Evolutionary conservation across 2,797 vertebrate species (phyloP).

Genomic region (Prionace glauca): DNA sequence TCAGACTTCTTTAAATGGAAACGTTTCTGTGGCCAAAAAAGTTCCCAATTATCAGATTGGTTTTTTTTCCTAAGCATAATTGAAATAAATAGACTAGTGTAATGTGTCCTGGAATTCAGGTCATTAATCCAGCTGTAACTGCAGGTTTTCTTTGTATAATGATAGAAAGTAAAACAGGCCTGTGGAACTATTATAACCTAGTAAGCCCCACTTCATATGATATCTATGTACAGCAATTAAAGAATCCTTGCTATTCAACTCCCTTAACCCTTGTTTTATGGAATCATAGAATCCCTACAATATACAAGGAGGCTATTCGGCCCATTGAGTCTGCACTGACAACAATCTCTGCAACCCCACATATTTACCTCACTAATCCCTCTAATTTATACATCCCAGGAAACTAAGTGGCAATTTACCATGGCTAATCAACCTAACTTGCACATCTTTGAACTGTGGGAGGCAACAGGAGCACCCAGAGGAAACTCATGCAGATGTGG

Average conservation of each 20-base stretch:
- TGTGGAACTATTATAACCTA: background rate
- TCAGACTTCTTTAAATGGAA: background rate
- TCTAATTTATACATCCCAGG: no score
- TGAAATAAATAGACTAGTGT: background rate
- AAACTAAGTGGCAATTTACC: no score
- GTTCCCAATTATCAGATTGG: conserved; percentile 10
- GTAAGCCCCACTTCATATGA: background rate
- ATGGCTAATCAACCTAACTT: no score
- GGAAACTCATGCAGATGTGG: no score
- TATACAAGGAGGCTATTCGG: no score
- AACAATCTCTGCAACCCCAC: no score
- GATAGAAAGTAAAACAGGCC: background rate
- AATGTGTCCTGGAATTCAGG: background rate
- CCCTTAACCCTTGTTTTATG: background rate
- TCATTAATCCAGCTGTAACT: background rate
- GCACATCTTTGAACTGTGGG: no score
- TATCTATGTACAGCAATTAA: background rate
- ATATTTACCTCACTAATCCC: no score
- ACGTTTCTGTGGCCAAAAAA: conserved; percentile 15
- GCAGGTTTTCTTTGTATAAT: background rate
- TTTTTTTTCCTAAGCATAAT: conserved; percentile 7
- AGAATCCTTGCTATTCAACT: background rate
- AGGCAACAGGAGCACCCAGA: no score
- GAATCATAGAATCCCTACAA: no score
- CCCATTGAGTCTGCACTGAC: no score